Percentiles rank a stretch among this genome's conserved stretches.
These are phyloP conservation scores for Cherax destructor DNA, from an alignment of 1,140 invertebrate species.

Conservation along the genomic window DNA sequence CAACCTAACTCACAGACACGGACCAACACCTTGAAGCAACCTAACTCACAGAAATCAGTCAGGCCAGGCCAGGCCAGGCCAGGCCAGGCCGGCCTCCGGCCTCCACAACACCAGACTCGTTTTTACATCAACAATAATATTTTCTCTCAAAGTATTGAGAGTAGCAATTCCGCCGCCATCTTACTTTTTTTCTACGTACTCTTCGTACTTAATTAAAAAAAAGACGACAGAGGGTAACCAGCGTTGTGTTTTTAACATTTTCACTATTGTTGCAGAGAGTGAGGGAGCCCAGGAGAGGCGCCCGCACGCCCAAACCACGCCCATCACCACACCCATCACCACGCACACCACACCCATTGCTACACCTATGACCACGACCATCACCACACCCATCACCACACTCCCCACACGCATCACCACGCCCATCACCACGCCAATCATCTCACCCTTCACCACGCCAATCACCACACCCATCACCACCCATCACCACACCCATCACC, in stretches of 20 bases:
- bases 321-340: too few relatives aligned
- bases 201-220: slow-evolving; percentile 41
- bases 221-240: slow-evolving; percentile 1
- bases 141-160: slow-evolving; percentile 49
- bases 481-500: too few relatives aligned
- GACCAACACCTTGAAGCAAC: background rate
- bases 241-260: slow-evolving; percentile 34
- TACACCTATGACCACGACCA: too few relatives aligned
- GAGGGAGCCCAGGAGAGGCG: too few relatives aligned
- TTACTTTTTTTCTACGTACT: slow-evolving; percentile 33
- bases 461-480: too few relatives aligned
- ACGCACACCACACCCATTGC: too few relatives aligned
- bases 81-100: background rate
- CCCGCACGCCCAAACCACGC: too few relatives aligned
- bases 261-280: background rate
- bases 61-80: background rate
- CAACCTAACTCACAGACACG: background rate
- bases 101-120: slow-evolving; percentile 26
- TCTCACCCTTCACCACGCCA: too few relatives aligned
- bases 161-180: slow-evolving; percentile 45
- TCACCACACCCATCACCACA: too few relatives aligned
- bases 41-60: background rate
- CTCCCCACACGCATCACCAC: too few relatives aligned
- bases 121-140: slow-evolving; percentile 42
- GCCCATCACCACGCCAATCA: too few relatives aligned